These are phyloP conservation scores for Standfussiana lucernea DNA, from an alignment of 2,888 invertebrate species.

Conservation along the genomic window DNA sequence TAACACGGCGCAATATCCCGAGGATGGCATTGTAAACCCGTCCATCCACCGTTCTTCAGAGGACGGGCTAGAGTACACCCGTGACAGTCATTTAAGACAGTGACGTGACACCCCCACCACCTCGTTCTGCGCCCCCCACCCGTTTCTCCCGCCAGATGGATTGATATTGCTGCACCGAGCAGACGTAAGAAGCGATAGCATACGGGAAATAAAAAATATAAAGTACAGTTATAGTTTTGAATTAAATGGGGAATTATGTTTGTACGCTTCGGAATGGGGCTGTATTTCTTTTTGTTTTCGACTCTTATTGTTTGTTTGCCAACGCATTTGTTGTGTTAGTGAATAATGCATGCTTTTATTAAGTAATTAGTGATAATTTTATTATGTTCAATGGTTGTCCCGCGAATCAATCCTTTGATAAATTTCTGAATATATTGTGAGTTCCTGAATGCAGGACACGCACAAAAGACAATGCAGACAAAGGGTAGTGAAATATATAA, in stretches of 20 bases:
- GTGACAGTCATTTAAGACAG: slow-evolving; percentile 91
- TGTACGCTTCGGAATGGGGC: slow-evolving; percentile 43
- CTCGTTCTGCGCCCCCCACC: slow-evolving; percentile 58
- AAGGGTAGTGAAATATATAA: slow-evolving; percentile 35
- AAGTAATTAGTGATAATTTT: slow-evolving; percentile 30
- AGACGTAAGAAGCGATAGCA: slow-evolving; percentile 90
- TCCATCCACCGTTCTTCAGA: slow-evolving; percentile 87
- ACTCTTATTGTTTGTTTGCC: slow-evolving; percentile 33
- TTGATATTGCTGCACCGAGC: slow-evolving; percentile 89
- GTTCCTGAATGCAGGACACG: background rate
- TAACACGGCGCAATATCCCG: slow-evolving; percentile 86
- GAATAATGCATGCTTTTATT: slow-evolving; percentile 29
- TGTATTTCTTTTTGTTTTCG: slow-evolving; percentile 47
- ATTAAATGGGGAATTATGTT: slow-evolving; percentile 66
- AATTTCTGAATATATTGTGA: slow-evolving; percentile 5
- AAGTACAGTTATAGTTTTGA: slow-evolving; percentile 72
- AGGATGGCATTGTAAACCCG: slow-evolving; percentile 82
- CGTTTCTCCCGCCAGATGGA: slow-evolving; percentile 86
- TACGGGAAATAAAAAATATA: slow-evolving; percentile 81
- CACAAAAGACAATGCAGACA: slow-evolving; percentile 28
- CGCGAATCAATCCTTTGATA: slow-evolving; percentile 20
- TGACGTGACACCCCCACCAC: slow-evolving; percentile 85
- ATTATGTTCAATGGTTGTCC: background rate
- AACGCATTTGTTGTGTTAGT: slow-evolving; percentile 8
- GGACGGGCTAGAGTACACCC: slow-evolving; percentile 85